Evolutionary conservation across 2,113 vertebrate genomes (phyloP).

Genomic region (Gobio gobio): DNA sequence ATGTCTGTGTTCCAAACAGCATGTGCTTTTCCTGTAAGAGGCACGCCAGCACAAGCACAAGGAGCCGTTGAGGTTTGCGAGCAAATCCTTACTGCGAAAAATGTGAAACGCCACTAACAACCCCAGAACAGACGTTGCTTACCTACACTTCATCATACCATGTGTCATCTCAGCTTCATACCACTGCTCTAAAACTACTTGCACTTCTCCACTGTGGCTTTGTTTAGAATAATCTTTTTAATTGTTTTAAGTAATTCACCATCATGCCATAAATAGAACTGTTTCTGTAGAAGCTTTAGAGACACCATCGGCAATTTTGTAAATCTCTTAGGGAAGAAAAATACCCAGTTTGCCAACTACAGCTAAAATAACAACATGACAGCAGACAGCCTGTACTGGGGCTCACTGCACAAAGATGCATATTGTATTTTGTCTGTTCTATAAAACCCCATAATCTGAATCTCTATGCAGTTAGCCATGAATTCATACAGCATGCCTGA

Average conservation of each 20-base stretch:
- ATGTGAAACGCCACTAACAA: constrained; percentile 8
- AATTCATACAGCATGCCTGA: not conserved
- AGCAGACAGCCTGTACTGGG: constrained; percentile 28
- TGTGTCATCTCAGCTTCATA: not conserved
- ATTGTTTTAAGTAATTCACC: not conserved
- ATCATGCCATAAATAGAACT: not conserved
- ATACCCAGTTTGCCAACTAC: constrained; percentile 2
- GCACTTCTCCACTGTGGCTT: not conserved
- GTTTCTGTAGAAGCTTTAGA: not conserved
- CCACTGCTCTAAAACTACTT: not conserved
- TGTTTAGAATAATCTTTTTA: not conserved
- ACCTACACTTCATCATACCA: constrained; percentile 21
- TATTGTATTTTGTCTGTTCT: not conserved
- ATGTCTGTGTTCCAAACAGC: not conserved
- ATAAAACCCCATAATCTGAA: not conserved
- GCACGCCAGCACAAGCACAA: constrained; percentile 11
- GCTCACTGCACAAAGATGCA: not conserved
- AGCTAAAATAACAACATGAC: constrained; percentile 17
- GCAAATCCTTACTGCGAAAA: not conserved
- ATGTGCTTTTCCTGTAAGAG: not conserved
- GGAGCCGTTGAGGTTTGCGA: not conserved
- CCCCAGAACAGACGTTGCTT: constrained; percentile 22
- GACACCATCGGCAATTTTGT: constrained; percentile 7
- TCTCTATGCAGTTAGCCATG: too few species aligned
- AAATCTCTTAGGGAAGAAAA: constrained; percentile 26